phyloP scores from a whole-genome alignment of 2,797 vertebrate genomes.

The Oreochromis mossambicus region DNA sequence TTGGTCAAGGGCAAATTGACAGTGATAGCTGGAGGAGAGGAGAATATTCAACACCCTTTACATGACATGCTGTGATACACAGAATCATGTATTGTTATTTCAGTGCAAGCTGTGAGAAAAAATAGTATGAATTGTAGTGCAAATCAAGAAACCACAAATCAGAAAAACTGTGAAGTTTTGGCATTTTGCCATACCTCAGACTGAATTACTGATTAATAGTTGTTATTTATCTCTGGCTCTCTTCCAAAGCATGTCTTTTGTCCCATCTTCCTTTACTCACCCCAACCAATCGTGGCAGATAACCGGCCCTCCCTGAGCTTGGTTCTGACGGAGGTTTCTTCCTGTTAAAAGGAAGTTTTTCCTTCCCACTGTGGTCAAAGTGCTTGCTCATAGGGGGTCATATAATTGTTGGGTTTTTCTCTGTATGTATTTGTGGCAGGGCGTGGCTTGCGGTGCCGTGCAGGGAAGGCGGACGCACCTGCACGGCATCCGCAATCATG shows the following conservation, averaged over 20 bases:
- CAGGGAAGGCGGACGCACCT: too few relatives aligned
- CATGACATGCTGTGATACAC: not conserved
- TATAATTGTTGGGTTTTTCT: not conserved
- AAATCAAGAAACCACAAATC: not conserved
- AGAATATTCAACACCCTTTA: not conserved
- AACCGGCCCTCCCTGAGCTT: not conserved
- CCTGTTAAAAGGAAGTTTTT: not conserved
- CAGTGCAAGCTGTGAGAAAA: not conserved
- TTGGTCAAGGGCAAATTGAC: conserved; percentile 27
- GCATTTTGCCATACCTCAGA: not conserved
- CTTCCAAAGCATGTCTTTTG: not conserved
- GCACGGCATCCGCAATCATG: too few relatives aligned
- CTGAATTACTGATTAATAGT: not conserved
- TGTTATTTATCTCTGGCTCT: not conserved
- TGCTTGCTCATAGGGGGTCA: not conserved
- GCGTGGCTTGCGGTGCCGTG: too few relatives aligned
- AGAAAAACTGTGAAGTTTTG: not conserved
- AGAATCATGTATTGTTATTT: not conserved
- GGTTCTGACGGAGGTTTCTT: not conserved
- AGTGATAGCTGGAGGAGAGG: not conserved
- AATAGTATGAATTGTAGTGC: not conserved
- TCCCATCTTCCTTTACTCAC: not conserved
- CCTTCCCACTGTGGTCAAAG: not conserved
- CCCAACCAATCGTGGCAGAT: not conserved
- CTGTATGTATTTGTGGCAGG: not conserved